These are phyloP conservation scores for Athalia circularis DNA, from an alignment of 2,888 invertebrate species.

Conservation along the genomic window DNA sequence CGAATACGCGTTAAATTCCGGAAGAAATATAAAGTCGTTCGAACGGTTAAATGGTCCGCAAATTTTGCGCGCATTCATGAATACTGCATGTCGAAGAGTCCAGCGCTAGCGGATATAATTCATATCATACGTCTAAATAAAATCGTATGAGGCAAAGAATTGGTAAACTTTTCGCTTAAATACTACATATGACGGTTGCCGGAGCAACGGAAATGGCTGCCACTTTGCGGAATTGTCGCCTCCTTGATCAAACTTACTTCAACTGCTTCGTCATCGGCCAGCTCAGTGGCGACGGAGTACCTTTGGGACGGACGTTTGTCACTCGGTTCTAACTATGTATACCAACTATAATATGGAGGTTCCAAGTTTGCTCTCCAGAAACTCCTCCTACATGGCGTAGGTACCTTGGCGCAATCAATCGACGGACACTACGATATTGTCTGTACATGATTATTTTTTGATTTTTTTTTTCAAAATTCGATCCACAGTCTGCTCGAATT, in stretches of 20 bases:
- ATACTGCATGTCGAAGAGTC: neutral
- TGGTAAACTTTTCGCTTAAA: slow-evolving; percentile 11
- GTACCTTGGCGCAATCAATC: no score
- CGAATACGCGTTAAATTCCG: no score
- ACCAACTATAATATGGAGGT: neutral
- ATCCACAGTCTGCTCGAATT: no score
- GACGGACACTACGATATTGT: no score
- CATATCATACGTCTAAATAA: neutral
- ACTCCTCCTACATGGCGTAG: no score
- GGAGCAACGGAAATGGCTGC: neutral
- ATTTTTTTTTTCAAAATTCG: no score
- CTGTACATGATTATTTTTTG: no score
- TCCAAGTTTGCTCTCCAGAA: neutral
- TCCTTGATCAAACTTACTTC: slow-evolving; percentile 13
- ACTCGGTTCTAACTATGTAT: neutral
- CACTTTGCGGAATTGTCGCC: slow-evolving; percentile 18
- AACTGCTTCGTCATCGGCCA: slow-evolving; percentile 22
- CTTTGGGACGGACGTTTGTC: slow-evolving; percentile 26
- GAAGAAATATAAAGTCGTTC: no score
- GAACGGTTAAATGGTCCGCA: neutral
- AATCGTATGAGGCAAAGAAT: neutral
- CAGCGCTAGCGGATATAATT: no score
- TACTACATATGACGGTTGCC: slow-evolving; percentile 15
- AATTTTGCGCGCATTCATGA: neutral
- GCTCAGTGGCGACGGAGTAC: neutral